A percentile compares a stretch with the other conserved stretches of the same genome.
Conservation (phyloP, 92 coral and sea anemone genomes). For the Ricordea florida region DNA sequence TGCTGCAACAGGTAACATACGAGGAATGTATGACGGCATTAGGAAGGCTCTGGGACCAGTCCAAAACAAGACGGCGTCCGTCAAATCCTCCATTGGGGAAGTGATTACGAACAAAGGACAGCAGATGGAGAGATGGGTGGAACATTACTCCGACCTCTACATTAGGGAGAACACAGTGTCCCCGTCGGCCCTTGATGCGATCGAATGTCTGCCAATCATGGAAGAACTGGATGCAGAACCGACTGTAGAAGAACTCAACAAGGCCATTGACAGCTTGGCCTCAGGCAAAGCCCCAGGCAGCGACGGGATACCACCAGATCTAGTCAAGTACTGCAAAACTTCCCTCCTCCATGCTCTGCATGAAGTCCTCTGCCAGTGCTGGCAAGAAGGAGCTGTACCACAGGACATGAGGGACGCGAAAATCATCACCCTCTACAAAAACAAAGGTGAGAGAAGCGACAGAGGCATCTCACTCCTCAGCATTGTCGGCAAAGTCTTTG, state of each 20-base stretch:
- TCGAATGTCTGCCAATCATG: constrained; percentile 4
- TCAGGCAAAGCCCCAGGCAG: constrained; percentile 29
- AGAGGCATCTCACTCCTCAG: no score
- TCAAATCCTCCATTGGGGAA: constrained; percentile 13
- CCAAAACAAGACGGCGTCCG: background rate
- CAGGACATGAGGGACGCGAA: no score
- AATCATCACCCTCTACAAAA: background rate
- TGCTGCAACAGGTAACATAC: background rate
- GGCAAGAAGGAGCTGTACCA: no score
- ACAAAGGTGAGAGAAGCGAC: no score
- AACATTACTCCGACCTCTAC: constrained; percentile 1
- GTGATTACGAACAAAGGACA: background rate
- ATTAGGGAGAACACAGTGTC: constrained; percentile 7
- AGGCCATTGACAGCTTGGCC: constrained; percentile 30
- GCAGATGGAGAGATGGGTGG: constrained; percentile 27
- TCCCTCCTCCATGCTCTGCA: background rate
- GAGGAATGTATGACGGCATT: constrained; percentile 1
- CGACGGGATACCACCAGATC: constrained; percentile 12
- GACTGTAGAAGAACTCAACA: constrained; percentile 20
- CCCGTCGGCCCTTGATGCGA: constrained; percentile 14
- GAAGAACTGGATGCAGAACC: constrained; percentile 16
- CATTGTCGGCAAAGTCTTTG: no score
- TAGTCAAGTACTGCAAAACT: background rate
- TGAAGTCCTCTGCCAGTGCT: background rate
- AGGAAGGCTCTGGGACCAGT: constrained; percentile 2